Conservation (phyloP, 2,888 invertebrate species). For the Plebejus argus region DNA sequence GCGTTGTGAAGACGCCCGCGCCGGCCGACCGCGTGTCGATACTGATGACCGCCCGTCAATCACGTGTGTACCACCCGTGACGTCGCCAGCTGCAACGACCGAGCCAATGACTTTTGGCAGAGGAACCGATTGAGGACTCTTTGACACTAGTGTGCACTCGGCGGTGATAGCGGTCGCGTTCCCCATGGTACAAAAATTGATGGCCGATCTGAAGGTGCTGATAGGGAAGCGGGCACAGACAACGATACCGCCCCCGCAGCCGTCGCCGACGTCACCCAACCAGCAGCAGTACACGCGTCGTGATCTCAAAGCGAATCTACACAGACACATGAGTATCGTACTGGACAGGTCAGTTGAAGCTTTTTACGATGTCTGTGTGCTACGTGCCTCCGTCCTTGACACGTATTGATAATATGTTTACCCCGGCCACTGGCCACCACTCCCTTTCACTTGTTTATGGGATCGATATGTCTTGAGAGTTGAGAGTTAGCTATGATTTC, state of each 20-base stretch:
- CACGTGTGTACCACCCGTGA: conserved; percentile 67
- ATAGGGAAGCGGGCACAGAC: conserved; percentile 74
- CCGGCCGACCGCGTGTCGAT: conserved; percentile 51
- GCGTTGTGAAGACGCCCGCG: conserved; percentile 67
- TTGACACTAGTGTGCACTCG: conserved; percentile 63
- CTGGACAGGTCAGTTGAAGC: conserved; percentile 71
- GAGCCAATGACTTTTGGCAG: conserved; percentile 77
- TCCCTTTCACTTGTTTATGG: conserved; percentile 27
- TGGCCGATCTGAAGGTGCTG: conserved; percentile 79
- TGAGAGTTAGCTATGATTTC: background rate
- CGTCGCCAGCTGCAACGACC: conserved; percentile 68
- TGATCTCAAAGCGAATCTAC: conserved; percentile 76
- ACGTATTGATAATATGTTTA: conserved; percentile 28
- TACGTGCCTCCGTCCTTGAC: conserved; percentile 6
- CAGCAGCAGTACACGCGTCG: conserved; percentile 70
- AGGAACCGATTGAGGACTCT: conserved; percentile 60
- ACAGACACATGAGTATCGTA: conserved; percentile 79
- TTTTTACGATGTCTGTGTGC: conserved; percentile 24
- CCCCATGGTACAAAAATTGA: conserved; percentile 77
- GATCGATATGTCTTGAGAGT: conserved; percentile 11
- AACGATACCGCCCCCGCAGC: conserved; percentile 55
- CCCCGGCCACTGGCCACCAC: background rate
- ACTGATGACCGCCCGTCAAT: conserved; percentile 64
- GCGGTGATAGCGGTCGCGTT: conserved; percentile 67
- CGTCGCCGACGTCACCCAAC: conserved; percentile 51